phyloP scores from a whole-genome alignment of 2,797 vertebrate genomes.

The Spinibarbus caldwelli region DNA sequence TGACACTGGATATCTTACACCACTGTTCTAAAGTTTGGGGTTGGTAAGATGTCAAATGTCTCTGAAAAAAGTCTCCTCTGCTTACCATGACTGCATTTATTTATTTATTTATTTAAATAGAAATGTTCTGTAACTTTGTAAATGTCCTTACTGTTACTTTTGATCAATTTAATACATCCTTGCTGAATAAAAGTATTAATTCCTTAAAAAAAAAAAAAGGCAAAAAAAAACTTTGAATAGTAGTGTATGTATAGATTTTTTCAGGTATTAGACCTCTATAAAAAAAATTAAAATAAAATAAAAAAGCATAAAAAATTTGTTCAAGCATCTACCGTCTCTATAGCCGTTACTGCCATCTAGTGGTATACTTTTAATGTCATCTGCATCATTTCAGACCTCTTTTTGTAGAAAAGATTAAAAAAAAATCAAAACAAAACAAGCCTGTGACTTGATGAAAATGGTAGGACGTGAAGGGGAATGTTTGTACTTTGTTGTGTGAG shows the following conservation, averaged over 20 bases:
- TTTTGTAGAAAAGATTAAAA: not conserved
- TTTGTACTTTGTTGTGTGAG: too few species aligned
- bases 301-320: too few species aligned
- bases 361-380: not conserved
- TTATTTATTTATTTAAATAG: not conserved
- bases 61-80: not conserved
- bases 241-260: not conserved
- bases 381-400: not conserved
- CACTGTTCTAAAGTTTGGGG: not conserved
- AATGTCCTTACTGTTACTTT: not conserved
- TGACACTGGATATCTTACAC: too few species aligned
- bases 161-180: not conserved
- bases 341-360: constrained; percentile 7
- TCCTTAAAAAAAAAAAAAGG: too few species aligned
- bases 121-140: not conserved
- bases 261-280: not conserved
- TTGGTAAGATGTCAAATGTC: not conserved
- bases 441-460: too few species aligned
- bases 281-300: too few species aligned
- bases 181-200: not conserved
- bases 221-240: not conserved
- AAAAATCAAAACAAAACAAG: too few species aligned
- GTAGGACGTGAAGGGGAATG: too few species aligned
- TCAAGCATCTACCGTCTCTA: not conserved
- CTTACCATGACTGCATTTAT: not conserved